Base-by-base conservation (phyloP, 2,888 invertebrate species). In the Dryobotodes eremita region DNA sequence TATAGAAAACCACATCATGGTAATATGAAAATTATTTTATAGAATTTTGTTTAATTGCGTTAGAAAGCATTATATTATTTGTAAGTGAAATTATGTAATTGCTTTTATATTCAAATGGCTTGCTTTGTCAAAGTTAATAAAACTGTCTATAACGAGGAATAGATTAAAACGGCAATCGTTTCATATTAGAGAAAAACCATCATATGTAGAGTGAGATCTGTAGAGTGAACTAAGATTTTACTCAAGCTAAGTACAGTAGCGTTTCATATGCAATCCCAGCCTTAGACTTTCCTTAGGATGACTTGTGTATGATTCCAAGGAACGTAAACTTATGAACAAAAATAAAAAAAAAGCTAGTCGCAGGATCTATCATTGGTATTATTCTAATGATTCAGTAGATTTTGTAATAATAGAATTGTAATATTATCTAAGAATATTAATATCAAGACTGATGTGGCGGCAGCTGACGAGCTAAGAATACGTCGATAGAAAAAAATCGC, bases 51-150 rank as follows among this genome's bases (percentile, higher is more conserved):
- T 1, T 46, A 48, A 64, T 64, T 55, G 48, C 17, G 42, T 71
- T 8, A 23, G n/a, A 77, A 48, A 65, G 4, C 1, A 23, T 77
- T 75, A 57, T 50, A 23, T 78, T 78, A n/a, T 70, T n/a, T 13
- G 7, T 64, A 15, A 1, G 31, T 36, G 31, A 55, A 75, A 48
- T 71, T 8, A 42, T 26, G 0, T 36, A 70, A 75, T n/a, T 2
- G 8, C 17, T 0, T 7, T 31, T 61, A 13, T 15, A 26, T 48
- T 64, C 1, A 71, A 79, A 71, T 55, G 2, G 15, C 3, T 26
- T 23, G 36, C 55, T 36, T 6, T 6, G 42, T 42, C 5, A 42
- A 42, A 42, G 5, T 42, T 6, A 50, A 61, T 26, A 36, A 31
- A n/a, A 26, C 26, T 48, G 8, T 15, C 8, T 8, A n/a, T 59